Conservation (phyloP, 2,797 vertebrate genomes). For the Amphiprion clarkii region DNA sequence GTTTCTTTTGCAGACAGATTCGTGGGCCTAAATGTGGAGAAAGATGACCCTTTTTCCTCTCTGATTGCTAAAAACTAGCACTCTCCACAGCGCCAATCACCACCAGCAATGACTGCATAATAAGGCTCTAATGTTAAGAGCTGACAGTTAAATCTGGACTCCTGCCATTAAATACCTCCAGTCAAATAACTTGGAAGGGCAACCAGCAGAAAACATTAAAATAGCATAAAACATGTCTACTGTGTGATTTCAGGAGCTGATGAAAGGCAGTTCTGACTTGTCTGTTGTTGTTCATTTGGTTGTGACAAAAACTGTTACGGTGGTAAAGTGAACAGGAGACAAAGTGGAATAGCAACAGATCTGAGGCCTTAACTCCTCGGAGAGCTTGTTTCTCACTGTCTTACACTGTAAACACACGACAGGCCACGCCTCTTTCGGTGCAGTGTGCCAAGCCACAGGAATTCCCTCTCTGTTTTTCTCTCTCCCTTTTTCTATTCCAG, state of each 20-base stretch:
- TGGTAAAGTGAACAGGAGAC: constrained; percentile 57
- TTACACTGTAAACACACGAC: constrained; percentile 80
- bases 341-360: constrained; percentile 67
- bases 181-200: constrained; percentile 49
- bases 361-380: constrained; percentile 57
- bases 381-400: constrained; percentile 81
- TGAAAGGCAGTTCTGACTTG: constrained; percentile 36
- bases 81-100: constrained; percentile 45
- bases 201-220: constrained; percentile 36
- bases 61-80: constrained; percentile 57
- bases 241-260: constrained; percentile 21
- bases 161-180: constrained; percentile 56
- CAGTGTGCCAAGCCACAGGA: constrained; percentile 86
- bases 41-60: constrained; percentile 57
- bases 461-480: constrained; percentile 81
- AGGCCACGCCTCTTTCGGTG: constrained; percentile 81
- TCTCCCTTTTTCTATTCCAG: constrained; percentile 78
- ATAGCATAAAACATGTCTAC: neutral
- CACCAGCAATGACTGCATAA: constrained; percentile 56
- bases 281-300: constrained; percentile 55
- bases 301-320: constrained; percentile 54
- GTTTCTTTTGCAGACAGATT: constrained; percentile 46
- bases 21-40: constrained; percentile 33
- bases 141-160: constrained; percentile 62
- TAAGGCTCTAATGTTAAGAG: constrained; percentile 62